Evolutionary conservation across 2,797 vertebrate genomes (phyloP).

Genomic region (Paramormyrops hopkinsi): DNA sequence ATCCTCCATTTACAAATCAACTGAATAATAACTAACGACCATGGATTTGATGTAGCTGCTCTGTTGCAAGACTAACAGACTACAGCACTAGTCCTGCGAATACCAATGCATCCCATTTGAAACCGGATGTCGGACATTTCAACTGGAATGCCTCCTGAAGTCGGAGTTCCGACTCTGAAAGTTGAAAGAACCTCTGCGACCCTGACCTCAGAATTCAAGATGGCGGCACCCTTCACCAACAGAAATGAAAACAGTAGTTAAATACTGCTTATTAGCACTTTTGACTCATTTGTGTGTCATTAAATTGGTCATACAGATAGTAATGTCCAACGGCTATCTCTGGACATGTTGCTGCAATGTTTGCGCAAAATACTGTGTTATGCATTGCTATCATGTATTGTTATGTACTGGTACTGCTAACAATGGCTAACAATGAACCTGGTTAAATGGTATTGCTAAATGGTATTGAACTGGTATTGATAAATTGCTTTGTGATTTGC

Average conservation of each 20-base stretch:
- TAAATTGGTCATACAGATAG: neutral
- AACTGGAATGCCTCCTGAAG: neutral
- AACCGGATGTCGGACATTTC: neutral
- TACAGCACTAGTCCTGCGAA: neutral
- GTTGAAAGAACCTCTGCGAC: neutral
- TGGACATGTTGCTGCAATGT: neutral
- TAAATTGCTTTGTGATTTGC: neutral
- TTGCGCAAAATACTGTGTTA: neutral
- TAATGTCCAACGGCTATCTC: neutral
- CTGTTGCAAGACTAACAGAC: neutral
- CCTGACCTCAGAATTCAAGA: neutral
- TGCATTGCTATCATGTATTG: neutral
- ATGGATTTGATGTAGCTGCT: neutral
- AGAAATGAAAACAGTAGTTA: neutral
- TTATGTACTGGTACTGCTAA: neutral
- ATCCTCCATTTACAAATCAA: neutral
- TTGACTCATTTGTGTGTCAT: neutral
- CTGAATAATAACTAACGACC: neutral
- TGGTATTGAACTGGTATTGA: neutral
- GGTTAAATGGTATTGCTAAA: neutral
- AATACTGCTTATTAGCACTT: neutral
- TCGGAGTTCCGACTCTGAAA: neutral
- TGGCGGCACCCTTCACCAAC: neutral
- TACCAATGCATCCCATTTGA: neutral
- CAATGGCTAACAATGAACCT: neutral